Conservation (phyloP, 2,113 vertebrate species). For the Callipepla californica region DNA sequence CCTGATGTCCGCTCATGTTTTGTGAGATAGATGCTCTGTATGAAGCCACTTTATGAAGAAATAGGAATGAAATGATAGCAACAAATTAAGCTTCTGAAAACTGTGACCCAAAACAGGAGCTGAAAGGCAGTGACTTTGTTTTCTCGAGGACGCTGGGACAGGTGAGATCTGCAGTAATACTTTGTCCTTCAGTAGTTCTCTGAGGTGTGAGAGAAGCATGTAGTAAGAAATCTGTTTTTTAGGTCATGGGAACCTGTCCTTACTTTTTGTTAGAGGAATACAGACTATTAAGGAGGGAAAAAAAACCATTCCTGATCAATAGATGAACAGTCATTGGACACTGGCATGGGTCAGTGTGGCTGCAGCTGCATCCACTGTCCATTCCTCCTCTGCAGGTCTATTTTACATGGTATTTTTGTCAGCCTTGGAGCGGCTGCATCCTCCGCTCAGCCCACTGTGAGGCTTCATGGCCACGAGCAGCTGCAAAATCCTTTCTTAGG, state of each 20-base stretch:
- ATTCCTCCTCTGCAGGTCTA: background rate
- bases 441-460: background rate
- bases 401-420: background rate
- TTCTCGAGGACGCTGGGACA: background rate
- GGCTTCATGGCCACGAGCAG: background rate
- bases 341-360: background rate
- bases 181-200: background rate
- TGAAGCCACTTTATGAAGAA: background rate
- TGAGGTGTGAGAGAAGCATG: background rate
- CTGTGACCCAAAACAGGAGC: background rate
- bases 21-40: background rate
- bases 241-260: fast-evolving
- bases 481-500: background rate
- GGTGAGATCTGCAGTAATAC: background rate
- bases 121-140: background rate
- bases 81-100: background rate
- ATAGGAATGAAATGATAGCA: background rate
- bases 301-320: background rate
- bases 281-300: background rate
- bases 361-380: background rate
- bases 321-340: background rate
- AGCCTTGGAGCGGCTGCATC: background rate
- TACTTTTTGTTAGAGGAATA: background rate
- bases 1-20: too few species aligned
- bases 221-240: background rate